A percentile compares a stretch with the other conserved stretches of the same genome.
Evolutionary conservation across 2,888 invertebrate genomes (phyloP).

Genomic region (Terebella lapidaria): DNA sequence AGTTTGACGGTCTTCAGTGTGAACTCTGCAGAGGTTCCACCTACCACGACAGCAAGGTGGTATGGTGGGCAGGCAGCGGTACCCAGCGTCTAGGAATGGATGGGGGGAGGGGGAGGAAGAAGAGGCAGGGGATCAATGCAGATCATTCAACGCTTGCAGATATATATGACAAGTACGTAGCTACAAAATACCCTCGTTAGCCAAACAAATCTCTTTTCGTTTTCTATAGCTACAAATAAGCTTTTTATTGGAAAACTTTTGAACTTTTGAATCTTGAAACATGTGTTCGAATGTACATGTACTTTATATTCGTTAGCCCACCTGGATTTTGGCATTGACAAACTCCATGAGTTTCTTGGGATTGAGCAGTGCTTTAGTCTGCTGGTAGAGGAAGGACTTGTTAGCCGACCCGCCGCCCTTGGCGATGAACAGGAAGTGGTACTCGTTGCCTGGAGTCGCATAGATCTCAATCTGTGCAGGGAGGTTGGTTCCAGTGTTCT

Average conservation of each 20-base stretch:
- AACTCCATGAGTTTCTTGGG: conserved; percentile 48
- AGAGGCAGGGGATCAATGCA: too few relatives aligned
- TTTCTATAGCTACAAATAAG: too few relatives aligned
- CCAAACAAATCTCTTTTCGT: too few relatives aligned
- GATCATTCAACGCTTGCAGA: too few relatives aligned
- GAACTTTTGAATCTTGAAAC: too few relatives aligned
- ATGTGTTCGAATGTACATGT: too few relatives aligned
- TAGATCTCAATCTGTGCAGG: conserved; percentile 54
- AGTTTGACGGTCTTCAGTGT: conserved; percentile 52
- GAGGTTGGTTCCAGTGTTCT: conserved; percentile 52
- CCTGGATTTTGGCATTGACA: conserved; percentile 52
- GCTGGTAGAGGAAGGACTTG: conserved; percentile 52
- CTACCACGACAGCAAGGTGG: conserved; percentile 51
- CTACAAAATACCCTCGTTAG: too few relatives aligned
- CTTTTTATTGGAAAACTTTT: too few relatives aligned
- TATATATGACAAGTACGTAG: too few relatives aligned
- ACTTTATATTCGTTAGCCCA: too few relatives aligned
- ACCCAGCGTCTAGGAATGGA: conserved; percentile 53
- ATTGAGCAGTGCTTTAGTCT: conserved; percentile 52
- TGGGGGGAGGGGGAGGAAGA: too few relatives aligned
- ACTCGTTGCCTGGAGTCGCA: conserved; percentile 43
- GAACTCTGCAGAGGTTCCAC: conserved; percentile 52
- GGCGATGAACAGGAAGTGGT: conserved; percentile 53
- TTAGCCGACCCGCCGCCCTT: conserved; percentile 54
- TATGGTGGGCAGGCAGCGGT: conserved; percentile 55